Base-by-base conservation (phyloP, 2,888 invertebrate species). In the Sphaerophoria taeniata region DNA sequence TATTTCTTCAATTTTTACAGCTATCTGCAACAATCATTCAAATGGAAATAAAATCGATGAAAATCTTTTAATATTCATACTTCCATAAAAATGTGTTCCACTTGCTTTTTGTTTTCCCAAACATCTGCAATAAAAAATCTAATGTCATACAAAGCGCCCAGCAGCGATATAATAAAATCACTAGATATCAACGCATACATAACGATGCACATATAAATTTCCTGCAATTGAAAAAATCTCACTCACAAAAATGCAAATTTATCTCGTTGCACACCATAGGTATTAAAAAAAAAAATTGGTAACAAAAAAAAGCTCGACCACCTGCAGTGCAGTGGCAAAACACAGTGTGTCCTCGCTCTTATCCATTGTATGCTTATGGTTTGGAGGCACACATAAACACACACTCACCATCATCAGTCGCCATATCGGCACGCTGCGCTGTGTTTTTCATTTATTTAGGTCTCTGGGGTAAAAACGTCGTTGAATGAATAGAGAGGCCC, bases 161-260 rank as follows among this genome's bases (percentile, higher is more conserved):
- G 47, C 45, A 9, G 49, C 56, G 43, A 12, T 43, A 39, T 39
- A 61, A 56, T 71, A 77, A 70, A 63, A 69, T 60, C 76, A 53
- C 33, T 43, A 14, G 31, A 51, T 5, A 16, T 9, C 12, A 33
- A 36, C 31, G 53, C 34, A 36, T 24, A 33, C 16, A 14, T 6
- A 9, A 3, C 4, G 9, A 4, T 6, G 6, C 6, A 12, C 0
- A 31, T 4, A 49, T 33, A 24, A 24, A 36, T 65, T 45, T 34
- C 65, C 77, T 56, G 45, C 55, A 56, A 80, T 75, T 80, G 2
- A 55, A 80, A 63, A 65, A 56, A 61, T 61, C 63, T 63, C 74
- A 63, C 58, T 71, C n/a, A 70, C 45, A 55, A 76, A 67, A 77
- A 82, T 82, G 77, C 77, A 77, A 82, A 82, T 82, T 39, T 69